phyloP scores from a whole-genome alignment of 2,888 invertebrate genomes.

The Sinotaia quadrata region DNA sequence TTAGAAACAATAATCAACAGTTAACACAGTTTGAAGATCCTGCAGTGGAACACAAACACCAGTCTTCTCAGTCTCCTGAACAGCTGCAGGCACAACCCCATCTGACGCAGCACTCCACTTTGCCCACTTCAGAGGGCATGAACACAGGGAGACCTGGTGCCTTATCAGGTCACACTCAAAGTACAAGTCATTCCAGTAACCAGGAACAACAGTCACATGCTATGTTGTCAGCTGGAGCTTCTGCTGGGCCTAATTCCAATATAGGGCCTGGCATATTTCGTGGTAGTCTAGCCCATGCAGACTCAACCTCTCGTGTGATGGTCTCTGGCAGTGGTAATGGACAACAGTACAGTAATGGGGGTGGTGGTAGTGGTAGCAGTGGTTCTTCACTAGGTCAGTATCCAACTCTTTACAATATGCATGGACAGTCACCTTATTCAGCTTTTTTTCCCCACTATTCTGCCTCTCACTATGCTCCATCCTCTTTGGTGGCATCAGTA shows the following conservation, averaged over 20 bases:
- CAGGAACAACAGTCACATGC: slow-evolving; percentile 7
- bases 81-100: slow-evolving; percentile 29
- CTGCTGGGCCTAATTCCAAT: slow-evolving; percentile 45
- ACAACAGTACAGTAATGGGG: slow-evolving; percentile 3
- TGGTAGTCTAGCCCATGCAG: slow-evolving; percentile 48
- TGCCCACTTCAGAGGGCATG: slow-evolving; percentile 38
- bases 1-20: not conserved
- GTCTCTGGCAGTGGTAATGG: slow-evolving; percentile 21
- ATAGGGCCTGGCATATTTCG: slow-evolving; percentile 26
- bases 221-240: slow-evolving; percentile 44
- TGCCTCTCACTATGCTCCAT: slow-evolving; percentile 25
- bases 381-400: slow-evolving; percentile 35
- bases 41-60: slow-evolving; percentile 21
- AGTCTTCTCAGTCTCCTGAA: slow-evolving; percentile 16
- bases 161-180: slow-evolving; percentile 30
- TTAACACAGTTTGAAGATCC: not conserved
- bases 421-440: slow-evolving; percentile 53
- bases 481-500: slow-evolving; percentile 33
- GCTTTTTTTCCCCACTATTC: slow-evolving; percentile 58
- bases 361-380: slow-evolving; percentile 17
- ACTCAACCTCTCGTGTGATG: slow-evolving; percentile 41
- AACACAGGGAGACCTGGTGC: slow-evolving; percentile 37
- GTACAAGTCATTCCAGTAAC: slow-evolving; percentile 16
- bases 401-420: slow-evolving; percentile 43
- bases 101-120: slow-evolving; percentile 16